phyloP scores from a whole-genome alignment of 2,797 vertebrate genomes.

The Discoglossus pictus region DNA sequence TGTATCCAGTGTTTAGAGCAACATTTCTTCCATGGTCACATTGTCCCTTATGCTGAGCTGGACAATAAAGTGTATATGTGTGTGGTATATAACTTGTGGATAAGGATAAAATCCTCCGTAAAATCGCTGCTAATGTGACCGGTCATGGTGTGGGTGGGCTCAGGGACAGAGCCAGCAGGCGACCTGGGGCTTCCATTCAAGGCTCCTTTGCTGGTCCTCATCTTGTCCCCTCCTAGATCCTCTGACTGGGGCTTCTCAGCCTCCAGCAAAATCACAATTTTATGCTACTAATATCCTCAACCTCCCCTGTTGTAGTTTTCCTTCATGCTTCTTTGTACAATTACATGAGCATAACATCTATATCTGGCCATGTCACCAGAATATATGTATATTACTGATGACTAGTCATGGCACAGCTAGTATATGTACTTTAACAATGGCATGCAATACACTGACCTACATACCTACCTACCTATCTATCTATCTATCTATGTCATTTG shows the following conservation, averaged over 20 bases:
- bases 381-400: too few species aligned
- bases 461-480: too few species aligned
- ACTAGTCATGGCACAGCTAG: too few species aligned
- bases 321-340: conserved; percentile 16
- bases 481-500: too few species aligned
- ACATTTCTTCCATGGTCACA: too few species aligned
- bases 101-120: conserved; percentile 61
- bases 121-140: conserved; percentile 59
- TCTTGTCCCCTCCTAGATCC: neutral
- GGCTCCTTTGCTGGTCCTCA: neutral
- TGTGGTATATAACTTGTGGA: conserved; percentile 34
- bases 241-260: neutral
- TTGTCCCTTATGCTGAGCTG: neutral
- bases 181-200: conserved; percentile 27
- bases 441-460: too few species aligned
- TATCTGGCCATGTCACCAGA: conserved; percentile 6
- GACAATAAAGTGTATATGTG: conserved; percentile 18
- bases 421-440: too few species aligned
- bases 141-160: conserved; percentile 58
- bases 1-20: too few species aligned
- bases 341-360: conserved; percentile 4
- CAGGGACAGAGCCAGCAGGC: conserved; percentile 17
- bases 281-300: conserved; percentile 47
- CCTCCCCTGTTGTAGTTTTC: conserved; percentile 28
- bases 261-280: conserved; percentile 43